Base-by-base conservation (phyloP, 2,797 vertebrate genomes). In the Pygocentrus nattereri region DNA sequence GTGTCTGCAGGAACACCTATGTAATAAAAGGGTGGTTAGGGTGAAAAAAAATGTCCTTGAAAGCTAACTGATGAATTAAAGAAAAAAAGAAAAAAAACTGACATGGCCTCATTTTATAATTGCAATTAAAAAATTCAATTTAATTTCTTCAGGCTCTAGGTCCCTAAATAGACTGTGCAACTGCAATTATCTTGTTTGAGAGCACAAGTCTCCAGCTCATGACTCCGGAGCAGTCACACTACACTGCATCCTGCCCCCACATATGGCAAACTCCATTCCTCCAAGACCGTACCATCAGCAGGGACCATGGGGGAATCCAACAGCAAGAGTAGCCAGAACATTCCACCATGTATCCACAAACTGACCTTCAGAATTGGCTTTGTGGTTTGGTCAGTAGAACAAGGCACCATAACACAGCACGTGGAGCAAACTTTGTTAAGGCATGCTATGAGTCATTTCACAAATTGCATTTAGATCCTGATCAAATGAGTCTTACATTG, bases 81-180 rank as follows among this genome's bases (percentile, higher is more conserved):
- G 77, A 25, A 16, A 62, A 54, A n/a, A n/a, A n/a, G n/a, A 69
- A 27, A 50, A 62, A 75, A 58, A 61, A 76, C 87, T 89, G 89
- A 90, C 87, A 91, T 61, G 84, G 87, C 89, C 87, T 82, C 84
- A 61, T 88, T 87, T 85, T 86, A 85, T 86, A 85, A 85, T 76
- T 81, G 67, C 78, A 54, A 83, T 88, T 50, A 76, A 82, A 78
- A 84, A 84, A 90, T 88, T 89, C 84, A 82, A 86, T 85, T 92
- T 81, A 77, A 88, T 91, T 93, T 93, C 87, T 80, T 86, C 78
- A 79, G 85, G 76, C 79, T 74, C 78, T 76, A 71, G 85, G 87
- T 85, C 89, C 91, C 92, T 87, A 87, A 92, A 93, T 92, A 90
- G 89, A 78, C 56, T 72, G 59, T 27, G 27, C 79, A 83, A 87